Evolutionary conservation across 2,797 vertebrate genomes (phyloP).

Genomic region (Myotis daubentonii): DNA sequence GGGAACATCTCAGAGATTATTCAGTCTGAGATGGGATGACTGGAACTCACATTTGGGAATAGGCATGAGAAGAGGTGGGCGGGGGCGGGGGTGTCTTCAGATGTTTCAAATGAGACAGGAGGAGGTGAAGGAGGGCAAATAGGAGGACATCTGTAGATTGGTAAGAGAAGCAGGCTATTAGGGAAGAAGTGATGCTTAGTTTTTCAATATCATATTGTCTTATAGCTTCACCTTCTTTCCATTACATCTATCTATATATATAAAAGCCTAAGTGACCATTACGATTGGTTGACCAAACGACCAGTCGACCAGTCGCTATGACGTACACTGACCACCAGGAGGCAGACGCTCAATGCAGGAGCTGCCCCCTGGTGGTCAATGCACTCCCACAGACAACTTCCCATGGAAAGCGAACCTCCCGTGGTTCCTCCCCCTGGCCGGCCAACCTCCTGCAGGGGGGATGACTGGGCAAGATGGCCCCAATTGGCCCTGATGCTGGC

Average conservation of each 20-base stretch:
- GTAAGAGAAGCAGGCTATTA: neutral
- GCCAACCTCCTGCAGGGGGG: no score
- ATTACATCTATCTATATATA: neutral
- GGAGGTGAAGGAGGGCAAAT: neutral
- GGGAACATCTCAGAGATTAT: neutral
- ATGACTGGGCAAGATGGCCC: rapidly evolving
- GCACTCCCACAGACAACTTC: no score
- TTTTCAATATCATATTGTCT: neutral
- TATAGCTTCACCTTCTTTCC: neutral
- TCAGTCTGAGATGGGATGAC: neutral
- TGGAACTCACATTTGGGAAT: neutral
- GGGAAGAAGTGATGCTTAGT: neutral
- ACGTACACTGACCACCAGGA: no score
- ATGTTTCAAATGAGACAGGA: neutral
- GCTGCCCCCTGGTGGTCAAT: no score
- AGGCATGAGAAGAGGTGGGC: neutral
- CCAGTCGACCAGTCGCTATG: no score
- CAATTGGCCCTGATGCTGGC: no score
- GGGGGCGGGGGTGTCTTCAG: neutral
- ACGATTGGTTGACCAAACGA: no score
- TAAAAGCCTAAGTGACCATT: no score
- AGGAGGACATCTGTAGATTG: neutral
- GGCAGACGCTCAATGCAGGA: no score
- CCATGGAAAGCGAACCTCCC: no score
- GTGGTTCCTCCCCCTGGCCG: no score